Percentiles rank a stretch among this genome's conserved stretches.
phyloP scores from a whole-genome alignment of 1,140 invertebrate genomes.

The Oryctes rhinoceros region DNA sequence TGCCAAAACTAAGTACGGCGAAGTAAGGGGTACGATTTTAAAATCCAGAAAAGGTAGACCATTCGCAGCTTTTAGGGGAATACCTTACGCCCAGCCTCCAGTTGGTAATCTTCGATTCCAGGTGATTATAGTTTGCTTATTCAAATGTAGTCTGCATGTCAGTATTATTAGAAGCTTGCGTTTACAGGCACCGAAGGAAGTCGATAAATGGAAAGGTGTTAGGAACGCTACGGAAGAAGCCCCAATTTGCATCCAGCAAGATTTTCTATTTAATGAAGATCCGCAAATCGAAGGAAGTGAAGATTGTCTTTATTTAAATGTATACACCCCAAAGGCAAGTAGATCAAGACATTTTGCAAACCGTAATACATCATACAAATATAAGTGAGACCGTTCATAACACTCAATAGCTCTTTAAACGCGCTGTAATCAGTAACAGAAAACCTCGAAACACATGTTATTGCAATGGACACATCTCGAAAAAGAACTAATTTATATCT shows the following conservation, averaged over 20 bases:
- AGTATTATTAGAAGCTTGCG: no score
- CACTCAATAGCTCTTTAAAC: no score
- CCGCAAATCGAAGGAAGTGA: slow-evolving; percentile 59
- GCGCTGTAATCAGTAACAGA: no score
- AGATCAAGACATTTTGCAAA: not conserved
- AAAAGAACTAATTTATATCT: no score
- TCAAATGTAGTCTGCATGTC: no score
- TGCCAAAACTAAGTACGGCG: slow-evolving; percentile 11
- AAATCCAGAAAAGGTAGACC: slow-evolving; percentile 14
- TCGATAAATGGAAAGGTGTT: slow-evolving; percentile 65
- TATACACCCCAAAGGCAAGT: slow-evolving; percentile 61
- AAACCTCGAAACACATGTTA: no score
- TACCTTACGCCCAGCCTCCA: slow-evolving; percentile 37
- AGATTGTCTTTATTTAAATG: slow-evolving; percentile 64
- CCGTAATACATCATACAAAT: no score
- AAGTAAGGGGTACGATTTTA: not conserved
- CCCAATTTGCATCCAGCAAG: slow-evolving; percentile 74
- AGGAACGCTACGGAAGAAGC: slow-evolving; percentile 68
- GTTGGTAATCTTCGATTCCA: slow-evolving; percentile 2
- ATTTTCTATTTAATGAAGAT: slow-evolving; percentile 57
- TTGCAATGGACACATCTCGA: no score
- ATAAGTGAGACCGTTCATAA: no score
- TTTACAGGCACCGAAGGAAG: not conserved
- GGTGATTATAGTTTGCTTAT: not conserved
- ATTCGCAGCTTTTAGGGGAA: slow-evolving; percentile 37